Evolutionary conservation across 2,797 vertebrate species (phyloP).

Genomic region (Lepus townsendii): DNA sequence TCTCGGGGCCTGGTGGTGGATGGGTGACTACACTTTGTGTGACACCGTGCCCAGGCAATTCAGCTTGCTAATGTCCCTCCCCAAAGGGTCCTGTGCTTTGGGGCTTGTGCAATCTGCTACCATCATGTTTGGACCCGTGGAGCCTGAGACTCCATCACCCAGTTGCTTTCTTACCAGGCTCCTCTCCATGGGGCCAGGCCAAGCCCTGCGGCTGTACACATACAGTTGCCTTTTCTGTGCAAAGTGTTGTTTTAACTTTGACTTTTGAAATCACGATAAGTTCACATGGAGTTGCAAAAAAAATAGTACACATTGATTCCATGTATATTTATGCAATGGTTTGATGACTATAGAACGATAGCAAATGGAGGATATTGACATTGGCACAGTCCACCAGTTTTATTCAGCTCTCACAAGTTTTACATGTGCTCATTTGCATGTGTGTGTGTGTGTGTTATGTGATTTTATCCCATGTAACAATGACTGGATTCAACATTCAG

Average conservation of each 20-base stretch:
- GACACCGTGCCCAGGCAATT: background rate
- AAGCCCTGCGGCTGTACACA: background rate
- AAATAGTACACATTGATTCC: background rate
- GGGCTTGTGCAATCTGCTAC: background rate
- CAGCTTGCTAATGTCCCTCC: background rate
- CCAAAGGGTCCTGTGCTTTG: background rate
- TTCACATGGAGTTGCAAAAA: background rate
- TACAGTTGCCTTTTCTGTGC: background rate
- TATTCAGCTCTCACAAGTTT: conserved; percentile 29
- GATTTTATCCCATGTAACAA: background rate
- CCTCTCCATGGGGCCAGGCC: background rate
- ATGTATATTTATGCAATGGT: background rate
- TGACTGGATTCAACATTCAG: background rate
- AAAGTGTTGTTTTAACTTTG: background rate
- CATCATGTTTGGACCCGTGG: background rate
- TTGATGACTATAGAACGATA: conserved; percentile 1
- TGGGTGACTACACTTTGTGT: background rate
- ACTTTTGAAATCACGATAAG: conserved; percentile 51
- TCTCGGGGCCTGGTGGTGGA: background rate
- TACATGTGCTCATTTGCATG: background rate
- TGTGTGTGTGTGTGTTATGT: background rate
- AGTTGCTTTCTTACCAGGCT: background rate
- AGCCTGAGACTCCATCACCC: background rate
- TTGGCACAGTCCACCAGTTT: background rate
- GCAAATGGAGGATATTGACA: conserved; percentile 24